phyloP scores from a whole-genome alignment of 2,113 vertebrate species.

The Marcusenius ussheri region DNA sequence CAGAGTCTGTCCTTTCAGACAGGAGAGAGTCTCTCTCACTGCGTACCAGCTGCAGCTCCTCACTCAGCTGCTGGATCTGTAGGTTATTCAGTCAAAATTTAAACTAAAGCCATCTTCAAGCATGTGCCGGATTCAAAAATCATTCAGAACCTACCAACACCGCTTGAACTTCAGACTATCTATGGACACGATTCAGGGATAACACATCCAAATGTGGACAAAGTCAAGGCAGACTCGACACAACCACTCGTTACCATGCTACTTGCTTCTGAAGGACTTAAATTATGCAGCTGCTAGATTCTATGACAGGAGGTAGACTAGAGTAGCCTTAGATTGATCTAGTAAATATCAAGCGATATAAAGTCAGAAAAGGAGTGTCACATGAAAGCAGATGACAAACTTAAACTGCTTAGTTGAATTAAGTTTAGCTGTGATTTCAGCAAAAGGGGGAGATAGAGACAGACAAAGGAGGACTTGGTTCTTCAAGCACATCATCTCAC shows the following conservation, averaged over 20 bases:
- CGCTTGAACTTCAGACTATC: neutral
- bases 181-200: neutral
- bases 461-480: neutral
- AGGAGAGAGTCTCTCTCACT: constrained; percentile 8
- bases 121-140: neutral
- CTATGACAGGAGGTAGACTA: neutral
- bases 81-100: neutral
- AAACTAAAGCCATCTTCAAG: neutral
- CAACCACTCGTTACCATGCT: neutral
- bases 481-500: neutral
- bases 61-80: constrained; percentile 1
- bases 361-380: neutral
- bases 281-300: neutral
- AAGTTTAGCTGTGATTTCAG: neutral
- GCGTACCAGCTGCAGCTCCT: neutral
- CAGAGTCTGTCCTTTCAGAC: neutral
- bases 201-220: neutral
- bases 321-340: neutral
- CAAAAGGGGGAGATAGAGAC: neutral
- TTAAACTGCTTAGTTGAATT: neutral
- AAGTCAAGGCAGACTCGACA: neutral
- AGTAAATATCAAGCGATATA: neutral
- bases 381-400: neutral
- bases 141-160: neutral
- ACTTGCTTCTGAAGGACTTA: neutral